Evolutionary conservation across 2,797 vertebrate genomes (phyloP), one percentile per base, ranked within the genome.

Genomic region (Alauda arvensis): DNA sequence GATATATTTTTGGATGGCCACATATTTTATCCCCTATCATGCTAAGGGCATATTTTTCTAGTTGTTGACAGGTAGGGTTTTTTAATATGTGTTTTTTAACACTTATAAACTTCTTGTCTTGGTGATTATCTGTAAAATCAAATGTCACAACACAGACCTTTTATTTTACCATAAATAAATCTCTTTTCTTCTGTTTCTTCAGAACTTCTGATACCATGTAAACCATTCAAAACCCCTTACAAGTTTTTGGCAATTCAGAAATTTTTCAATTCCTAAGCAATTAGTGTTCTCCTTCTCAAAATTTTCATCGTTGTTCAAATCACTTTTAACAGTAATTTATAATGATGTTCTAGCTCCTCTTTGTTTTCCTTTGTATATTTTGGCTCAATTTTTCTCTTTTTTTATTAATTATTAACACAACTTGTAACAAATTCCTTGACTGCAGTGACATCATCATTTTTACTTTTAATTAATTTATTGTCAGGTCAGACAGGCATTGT

Each of bases 331-430:
- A 26, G 16, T 16, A 4, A 42, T 85, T 37, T 56, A 14, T 26
- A 49, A 33, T 5, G 8, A 11, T 37, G 17, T 52, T 61, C 17
- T 14, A 46, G 7, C 2, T 67, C 3, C 10, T 20, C 4, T n/a
- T n/a, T 46, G 66, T 67, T 42, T 67, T 43, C 16, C 4, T 56
- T 56, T 57, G 12, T 42, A 25, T 29, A 57, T 37, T 72, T 72
- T 9, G 1, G 3, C 23, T 40, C 1, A 6, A 21, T 46, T 52
- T 72, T 57, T 15, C 3, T 55, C 2, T 6, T 19, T 62, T 62
- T 52, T 52, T 57, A 7, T 48, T 49, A 5, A 33, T 59, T 81
- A 31, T 25, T 49, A 53, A 24, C 12, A 31, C 4, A 57, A 42
- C 2, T 21, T 59, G 7, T 31, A 53, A 31, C 15, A 59, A 59